Evolutionary conservation across 2,797 vertebrate genomes (phyloP).

Genomic region (Taeniopygia guttata): DNA sequence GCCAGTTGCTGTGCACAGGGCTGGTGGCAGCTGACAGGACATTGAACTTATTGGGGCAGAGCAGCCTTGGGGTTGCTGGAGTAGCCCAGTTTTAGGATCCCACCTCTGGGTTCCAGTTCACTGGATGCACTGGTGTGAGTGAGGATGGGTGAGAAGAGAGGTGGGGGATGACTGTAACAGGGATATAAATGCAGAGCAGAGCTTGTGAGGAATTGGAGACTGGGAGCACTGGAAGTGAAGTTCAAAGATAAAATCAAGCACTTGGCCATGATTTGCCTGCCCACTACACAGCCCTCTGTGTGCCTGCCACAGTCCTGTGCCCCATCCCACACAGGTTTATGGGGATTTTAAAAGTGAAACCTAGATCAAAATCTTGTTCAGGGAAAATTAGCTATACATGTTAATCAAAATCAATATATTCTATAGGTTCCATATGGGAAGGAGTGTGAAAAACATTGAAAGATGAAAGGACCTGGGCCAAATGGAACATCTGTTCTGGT

Average conservation of each 20-base stretch:
- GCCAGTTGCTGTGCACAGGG: background rate
- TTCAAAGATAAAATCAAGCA: background rate
- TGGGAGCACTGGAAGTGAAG: background rate
- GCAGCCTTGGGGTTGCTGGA: background rate
- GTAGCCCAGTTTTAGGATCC: background rate
- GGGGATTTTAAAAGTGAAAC: background rate
- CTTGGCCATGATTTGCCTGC: background rate
- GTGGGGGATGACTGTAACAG: background rate
- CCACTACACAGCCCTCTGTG: fast-evolving
- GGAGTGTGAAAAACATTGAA: background rate
- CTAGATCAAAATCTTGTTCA: background rate
- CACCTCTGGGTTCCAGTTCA: background rate
- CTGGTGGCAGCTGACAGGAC: background rate
- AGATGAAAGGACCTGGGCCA: background rate
- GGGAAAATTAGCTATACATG: background rate
- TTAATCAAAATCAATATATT: background rate
- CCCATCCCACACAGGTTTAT: background rate
- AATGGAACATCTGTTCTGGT: background rate
- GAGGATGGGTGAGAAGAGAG: background rate
- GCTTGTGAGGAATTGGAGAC: fast-evolving
- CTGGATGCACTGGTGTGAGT: background rate
- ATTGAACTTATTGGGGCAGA: fast-evolving
- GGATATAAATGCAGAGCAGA: background rate
- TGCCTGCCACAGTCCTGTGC: background rate
- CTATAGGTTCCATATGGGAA: background rate